Base-by-base conservation (phyloP, 2,888 invertebrate species). In the Lacanobia oleracea region DNA sequence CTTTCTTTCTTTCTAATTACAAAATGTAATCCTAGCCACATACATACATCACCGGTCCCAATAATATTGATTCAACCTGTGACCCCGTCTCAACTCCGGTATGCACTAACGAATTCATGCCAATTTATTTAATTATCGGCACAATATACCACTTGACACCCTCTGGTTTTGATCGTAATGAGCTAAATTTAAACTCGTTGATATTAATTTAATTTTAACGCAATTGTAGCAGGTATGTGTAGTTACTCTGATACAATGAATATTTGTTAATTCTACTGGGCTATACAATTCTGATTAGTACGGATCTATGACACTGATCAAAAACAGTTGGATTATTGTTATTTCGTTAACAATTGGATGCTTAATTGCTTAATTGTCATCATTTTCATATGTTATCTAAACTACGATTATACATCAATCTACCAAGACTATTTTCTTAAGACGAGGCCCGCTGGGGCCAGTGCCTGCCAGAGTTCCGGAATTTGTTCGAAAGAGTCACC, bases 71-170 rank as follows among this genome's bases (percentile, higher is more conserved):
- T 40, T 48, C 5, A 40, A 57, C 27, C 7, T 16, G n/a, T 27
- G 56, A 70, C 48, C 48, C 37, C 45, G 16, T 16, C 16, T 14
- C 45, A 18, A 23, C 27, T 27, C 21, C 16, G 14, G 18, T 16
- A 59, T 70, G 43, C 50, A 70, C 21, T 51, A 71, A 60, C 71
- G 0, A 71, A 61, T 61, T 6, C 12, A 71, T 37, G 23, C 33
- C 23, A n/a, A 53, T 61, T 57, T n/a, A 60, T 37, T 72, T 63
- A 2, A 56, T 43, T 50, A 64, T 43, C 12, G 6, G 10, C 27
- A 64, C 33, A 33, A 56, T 21, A 27, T 2, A 12, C 6, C 40
- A 43, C 27, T 50, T 64, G 40, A 56, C 6, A 50, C 54, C 18
- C 16, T 27, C 18, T 72, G 56, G 48, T 56, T 72, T 27, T 48